These are phyloP conservation scores for Spinus olivaceus DNA, from an alignment of 2,797 vertebrate genomes.

Conservation along the genomic window DNA sequence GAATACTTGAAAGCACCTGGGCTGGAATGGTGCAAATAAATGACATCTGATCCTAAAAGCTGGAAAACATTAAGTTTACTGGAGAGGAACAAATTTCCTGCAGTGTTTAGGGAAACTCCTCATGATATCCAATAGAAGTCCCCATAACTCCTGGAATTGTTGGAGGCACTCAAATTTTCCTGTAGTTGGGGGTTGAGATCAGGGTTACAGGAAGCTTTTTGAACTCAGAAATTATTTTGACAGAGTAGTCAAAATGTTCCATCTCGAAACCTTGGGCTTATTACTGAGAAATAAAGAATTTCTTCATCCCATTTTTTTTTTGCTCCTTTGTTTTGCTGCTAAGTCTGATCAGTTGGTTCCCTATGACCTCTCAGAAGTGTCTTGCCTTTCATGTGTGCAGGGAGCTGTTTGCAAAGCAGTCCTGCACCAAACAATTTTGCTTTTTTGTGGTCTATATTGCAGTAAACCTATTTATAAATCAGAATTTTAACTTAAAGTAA, in stretches of 20 bases:
- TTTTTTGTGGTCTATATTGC: neutral
- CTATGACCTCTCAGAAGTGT: neutral
- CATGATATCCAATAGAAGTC: neutral
- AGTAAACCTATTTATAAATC: constrained; percentile 58
- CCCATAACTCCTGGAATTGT: neutral
- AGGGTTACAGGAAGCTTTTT: neutral
- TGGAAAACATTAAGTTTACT: neutral
- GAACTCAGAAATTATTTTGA: neutral
- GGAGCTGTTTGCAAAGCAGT: neutral
- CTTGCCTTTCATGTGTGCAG: neutral
- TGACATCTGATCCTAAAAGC: constrained; percentile 15
- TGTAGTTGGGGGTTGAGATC: neutral
- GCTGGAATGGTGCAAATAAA: constrained; percentile 25
- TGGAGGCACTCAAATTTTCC: neutral
- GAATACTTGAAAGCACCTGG: constrained; percentile 15
- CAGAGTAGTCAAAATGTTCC: neutral
- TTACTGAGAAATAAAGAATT: neutral
- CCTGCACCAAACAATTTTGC: neutral
- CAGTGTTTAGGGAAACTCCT: neutral
- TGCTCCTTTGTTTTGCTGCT: neutral
- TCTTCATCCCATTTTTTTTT: neutral
- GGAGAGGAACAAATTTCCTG: constrained; percentile 26
- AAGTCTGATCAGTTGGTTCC: neutral
- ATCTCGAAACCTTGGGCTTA: neutral
- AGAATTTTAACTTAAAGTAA: constrained; percentile 47